Evolutionary conservation across 2,888 invertebrate species (phyloP).

Genomic region (Hypolimnas misippus): DNA sequence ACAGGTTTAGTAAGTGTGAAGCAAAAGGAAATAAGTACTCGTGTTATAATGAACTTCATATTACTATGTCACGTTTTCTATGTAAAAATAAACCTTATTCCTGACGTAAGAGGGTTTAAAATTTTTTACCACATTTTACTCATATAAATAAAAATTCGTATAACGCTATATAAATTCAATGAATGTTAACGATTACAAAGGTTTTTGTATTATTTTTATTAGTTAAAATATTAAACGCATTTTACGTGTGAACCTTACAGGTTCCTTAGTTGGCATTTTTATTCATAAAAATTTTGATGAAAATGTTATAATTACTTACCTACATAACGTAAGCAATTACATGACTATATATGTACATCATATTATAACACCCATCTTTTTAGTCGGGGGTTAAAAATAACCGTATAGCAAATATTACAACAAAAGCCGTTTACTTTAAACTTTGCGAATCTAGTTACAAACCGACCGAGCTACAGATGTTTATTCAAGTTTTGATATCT

Average conservation of each 20-base stretch:
- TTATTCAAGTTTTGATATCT: too few relatives aligned
- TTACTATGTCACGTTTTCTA: neutral
- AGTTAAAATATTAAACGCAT: neutral
- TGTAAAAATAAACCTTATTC: neutral
- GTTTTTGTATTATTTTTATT: neutral
- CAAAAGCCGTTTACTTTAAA: too few relatives aligned
- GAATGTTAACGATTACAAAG: neutral
- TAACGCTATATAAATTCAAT: neutral
- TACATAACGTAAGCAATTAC: too few relatives aligned
- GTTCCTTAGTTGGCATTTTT: neutral
- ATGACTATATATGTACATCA: too few relatives aligned
- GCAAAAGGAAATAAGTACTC: neutral
- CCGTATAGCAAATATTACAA: too few relatives aligned
- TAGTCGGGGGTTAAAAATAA: too few relatives aligned
- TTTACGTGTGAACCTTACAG: neutral
- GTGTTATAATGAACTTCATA: neutral
- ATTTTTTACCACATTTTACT: neutral
- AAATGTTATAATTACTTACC: too few relatives aligned
- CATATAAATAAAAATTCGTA: neutral
- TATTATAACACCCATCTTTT: too few relatives aligned
- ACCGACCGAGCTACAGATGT: too few relatives aligned
- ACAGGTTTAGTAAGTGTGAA: neutral
- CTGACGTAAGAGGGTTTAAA: neutral
- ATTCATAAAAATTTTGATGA: too few relatives aligned
- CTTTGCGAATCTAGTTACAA: too few relatives aligned